Evolutionary conservation across 2,797 vertebrate species (phyloP).

Genomic region (Argya squamiceps): DNA sequence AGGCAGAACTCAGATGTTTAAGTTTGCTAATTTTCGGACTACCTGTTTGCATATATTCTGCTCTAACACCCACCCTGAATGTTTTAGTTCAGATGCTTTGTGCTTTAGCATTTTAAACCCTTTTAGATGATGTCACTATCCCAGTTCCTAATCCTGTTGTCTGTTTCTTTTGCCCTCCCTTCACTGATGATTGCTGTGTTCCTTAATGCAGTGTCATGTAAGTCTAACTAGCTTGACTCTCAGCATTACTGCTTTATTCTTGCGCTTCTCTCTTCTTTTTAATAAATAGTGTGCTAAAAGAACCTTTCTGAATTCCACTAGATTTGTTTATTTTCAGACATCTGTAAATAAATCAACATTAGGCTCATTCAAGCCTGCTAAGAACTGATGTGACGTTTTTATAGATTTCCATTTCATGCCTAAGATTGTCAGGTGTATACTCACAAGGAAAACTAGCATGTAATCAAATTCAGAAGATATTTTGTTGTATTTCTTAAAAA

Average conservation of each 20-base stretch:
- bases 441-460: background rate
- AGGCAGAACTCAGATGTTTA: background rate
- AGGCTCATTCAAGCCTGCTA: slow-evolving; percentile 19
- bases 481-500: background rate
- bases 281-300: background rate
- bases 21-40: slow-evolving; percentile 13
- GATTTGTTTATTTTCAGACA: background rate
- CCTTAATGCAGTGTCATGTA: slow-evolving; percentile 99
- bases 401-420: slow-evolving; percentile 26
- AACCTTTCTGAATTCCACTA: background rate
- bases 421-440: background rate
- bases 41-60: slow-evolving; percentile 63
- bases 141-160: slow-evolving; percentile 80
- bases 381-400: background rate
- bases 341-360: slow-evolving; percentile 4
- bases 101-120: slow-evolving; percentile 50
- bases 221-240: slow-evolving; percentile 85
- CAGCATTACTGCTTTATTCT: slow-evolving; percentile 65
- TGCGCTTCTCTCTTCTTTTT: background rate
- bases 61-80: slow-evolving; percentile 38
- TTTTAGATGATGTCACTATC: slow-evolving; percentile 63
- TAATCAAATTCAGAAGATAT: background rate
- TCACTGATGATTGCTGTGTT: slow-evolving; percentile 89
- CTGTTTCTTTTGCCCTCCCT: slow-evolving; percentile 84
- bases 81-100: slow-evolving; percentile 68